Percentiles rank a stretch among this genome's conserved stretches.
Conservation (phyloP, 2,113 vertebrate species). For the Taurulus bubalis region DNA sequence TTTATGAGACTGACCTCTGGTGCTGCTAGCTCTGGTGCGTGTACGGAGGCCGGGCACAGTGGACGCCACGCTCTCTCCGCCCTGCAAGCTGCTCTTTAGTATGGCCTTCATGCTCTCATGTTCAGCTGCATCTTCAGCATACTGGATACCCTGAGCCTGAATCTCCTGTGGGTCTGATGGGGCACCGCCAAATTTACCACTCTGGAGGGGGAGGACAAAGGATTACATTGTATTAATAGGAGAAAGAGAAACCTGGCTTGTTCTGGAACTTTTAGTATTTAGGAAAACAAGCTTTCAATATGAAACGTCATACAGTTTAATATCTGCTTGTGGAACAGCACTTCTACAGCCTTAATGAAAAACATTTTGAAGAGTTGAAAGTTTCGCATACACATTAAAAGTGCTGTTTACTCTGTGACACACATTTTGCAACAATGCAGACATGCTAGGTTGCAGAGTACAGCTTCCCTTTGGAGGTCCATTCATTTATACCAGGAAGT, state of each 20-base stretch:
- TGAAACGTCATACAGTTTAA: constrained; percentile 19
- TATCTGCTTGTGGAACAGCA: constrained; percentile 3
- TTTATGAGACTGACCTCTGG: constrained; percentile 77
- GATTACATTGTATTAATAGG: neutral
- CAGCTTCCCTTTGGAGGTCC: neutral
- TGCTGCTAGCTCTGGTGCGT: constrained; percentile 87
- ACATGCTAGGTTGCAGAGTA: constrained; percentile 21
- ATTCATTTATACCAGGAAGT: constrained; percentile 46
- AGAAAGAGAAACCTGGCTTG: neutral
- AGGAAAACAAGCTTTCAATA: neutral
- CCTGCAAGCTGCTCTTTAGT: constrained; percentile 83
- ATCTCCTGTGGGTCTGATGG: constrained; percentile 78
- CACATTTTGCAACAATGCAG: neutral
- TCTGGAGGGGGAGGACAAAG: constrained; percentile 76
- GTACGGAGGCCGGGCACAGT: constrained; percentile 85
- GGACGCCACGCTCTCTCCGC: constrained; percentile 80
- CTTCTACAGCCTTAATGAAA: neutral
- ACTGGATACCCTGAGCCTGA: constrained; percentile 88
- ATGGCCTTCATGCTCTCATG: constrained; percentile 98
- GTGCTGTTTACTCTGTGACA: constrained; percentile 1
- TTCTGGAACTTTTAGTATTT: constrained; percentile 1
- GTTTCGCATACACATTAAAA: neutral
- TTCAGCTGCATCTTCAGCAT: constrained; percentile 89
- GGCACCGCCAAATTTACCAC: constrained; percentile 89
- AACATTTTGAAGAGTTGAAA: constrained; percentile 2